Percentiles rank a stretch among this genome's conserved stretches.
Conservation (phyloP, 2,888 invertebrate species). For the Temnothorax unifasciatus region DNA sequence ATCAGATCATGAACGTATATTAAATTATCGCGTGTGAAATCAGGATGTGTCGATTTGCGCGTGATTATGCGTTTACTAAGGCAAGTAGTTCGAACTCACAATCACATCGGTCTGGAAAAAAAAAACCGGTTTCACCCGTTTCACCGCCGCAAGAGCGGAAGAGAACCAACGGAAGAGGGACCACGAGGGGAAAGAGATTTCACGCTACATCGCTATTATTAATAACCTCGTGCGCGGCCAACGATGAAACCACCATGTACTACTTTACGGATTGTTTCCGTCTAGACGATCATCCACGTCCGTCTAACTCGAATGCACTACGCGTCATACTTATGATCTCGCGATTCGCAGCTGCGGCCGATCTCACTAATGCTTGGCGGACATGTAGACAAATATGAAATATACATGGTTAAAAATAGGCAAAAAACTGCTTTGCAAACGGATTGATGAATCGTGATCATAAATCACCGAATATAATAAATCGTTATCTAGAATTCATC, state of each 20-base stretch:
- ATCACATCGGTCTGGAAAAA: not conserved
- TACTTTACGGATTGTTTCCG: constrained; percentile 54
- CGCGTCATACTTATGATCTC: not conserved
- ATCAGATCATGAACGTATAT: not conserved
- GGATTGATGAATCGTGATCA: too few relatives aligned
- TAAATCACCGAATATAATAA: not conserved
- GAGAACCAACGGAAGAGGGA: constrained; percentile 39
- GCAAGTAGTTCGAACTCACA: constrained; percentile 39
- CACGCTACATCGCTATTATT: constrained; percentile 57
- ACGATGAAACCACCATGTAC: constrained; percentile 27
- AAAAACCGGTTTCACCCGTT: not conserved
- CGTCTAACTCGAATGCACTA: constrained; percentile 16
- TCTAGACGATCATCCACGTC: constrained; percentile 41
- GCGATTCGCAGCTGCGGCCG: constrained; percentile 2
- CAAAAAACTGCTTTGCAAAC: not conserved
- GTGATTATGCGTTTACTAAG: constrained; percentile 58
- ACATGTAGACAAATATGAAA: not conserved
- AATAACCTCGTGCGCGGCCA: constrained; percentile 39
- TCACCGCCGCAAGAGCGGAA: constrained; percentile 41
- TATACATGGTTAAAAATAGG: not conserved
- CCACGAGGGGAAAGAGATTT: constrained; percentile 51
- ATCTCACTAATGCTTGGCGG: not conserved
- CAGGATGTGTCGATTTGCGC: not conserved
- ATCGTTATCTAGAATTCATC: not conserved
- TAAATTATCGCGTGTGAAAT: not conserved